Percentiles rank a stretch among this genome's conserved stretches.
Conservation (phyloP, 2,888 invertebrate genomes). For the Lithosia quadra region DNA sequence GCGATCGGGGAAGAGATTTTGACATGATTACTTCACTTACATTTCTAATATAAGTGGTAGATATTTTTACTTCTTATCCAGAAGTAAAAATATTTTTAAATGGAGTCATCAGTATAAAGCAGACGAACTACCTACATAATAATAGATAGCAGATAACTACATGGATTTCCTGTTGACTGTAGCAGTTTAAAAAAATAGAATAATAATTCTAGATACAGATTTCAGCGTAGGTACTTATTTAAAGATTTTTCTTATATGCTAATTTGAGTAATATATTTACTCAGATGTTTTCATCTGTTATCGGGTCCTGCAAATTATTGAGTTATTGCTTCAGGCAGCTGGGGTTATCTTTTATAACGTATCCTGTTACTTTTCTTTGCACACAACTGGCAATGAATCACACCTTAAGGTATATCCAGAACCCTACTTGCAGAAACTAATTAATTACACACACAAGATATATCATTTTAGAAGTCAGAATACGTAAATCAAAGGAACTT, state of each 20-base stretch:
- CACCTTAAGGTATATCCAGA: neutral
- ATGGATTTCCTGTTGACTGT: too few species aligned
- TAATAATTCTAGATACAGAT: too few species aligned
- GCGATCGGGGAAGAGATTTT: neutral
- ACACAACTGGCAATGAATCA: neutral
- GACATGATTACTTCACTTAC: neutral
- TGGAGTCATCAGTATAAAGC: too few species aligned
- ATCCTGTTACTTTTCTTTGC: neutral
- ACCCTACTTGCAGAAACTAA: slow-evolving; percentile 13
- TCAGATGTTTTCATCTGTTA: too few species aligned
- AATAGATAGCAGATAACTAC: too few species aligned
- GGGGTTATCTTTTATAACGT: neutral
- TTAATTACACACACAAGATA: slow-evolving; percentile 27
- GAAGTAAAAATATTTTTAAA: too few species aligned
- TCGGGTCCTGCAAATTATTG: too few species aligned
- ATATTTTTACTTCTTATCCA: neutral
- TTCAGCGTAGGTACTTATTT: too few species aligned
- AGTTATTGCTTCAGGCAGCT: neutral
- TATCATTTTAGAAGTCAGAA: slow-evolving; percentile 26
- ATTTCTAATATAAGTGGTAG: neutral
- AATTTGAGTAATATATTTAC: too few species aligned
- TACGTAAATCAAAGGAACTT: slow-evolving; percentile 31
- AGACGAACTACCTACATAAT: too few species aligned
- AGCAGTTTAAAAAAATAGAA: too few species aligned
- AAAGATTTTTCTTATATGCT: neutral